These are phyloP conservation scores for Epizoanthus ramosus DNA, from an alignment of 92 coral and sea anemone species.

Conservation along the genomic window DNA sequence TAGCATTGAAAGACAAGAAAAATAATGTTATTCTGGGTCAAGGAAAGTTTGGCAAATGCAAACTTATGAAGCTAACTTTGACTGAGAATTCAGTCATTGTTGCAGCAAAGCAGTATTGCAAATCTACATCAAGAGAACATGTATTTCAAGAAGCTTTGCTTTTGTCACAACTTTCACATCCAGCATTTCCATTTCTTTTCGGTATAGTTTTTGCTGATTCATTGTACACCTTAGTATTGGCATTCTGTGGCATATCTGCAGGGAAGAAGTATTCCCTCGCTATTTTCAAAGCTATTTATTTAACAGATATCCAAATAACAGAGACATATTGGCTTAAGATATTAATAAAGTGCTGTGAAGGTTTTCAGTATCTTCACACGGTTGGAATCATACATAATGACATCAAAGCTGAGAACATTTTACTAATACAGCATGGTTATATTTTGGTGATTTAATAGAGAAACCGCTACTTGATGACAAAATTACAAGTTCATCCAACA, in stretches of 20 bases:
- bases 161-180: constrained; percentile 43
- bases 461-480: too few species aligned
- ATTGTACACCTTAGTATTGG: constrained; percentile 32
- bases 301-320: constrained; percentile 2
- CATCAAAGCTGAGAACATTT: constrained; percentile 40
- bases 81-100: constrained; percentile 42
- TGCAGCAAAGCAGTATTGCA: constrained; percentile 42
- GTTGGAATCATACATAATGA: constrained; percentile 44
- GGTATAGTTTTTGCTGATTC: constrained; percentile 44
- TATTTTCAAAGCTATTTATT: constrained; percentile 25
- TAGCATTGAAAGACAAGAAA: constrained; percentile 11
- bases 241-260: constrained; percentile 35
- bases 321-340: constrained; percentile 40
- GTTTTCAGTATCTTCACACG: constrained; percentile 44
- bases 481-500: too few species aligned
- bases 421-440: constrained; percentile 19
- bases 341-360: constrained; percentile 38
- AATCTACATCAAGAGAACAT: constrained; percentile 24
- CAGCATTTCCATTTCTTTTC: constrained; percentile 52
- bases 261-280: constrained; percentile 35
- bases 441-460: too few species aligned
- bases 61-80: constrained; percentile 47
- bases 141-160: constrained; percentile 48
- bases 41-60: constrained; percentile 54
- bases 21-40: constrained; percentile 29